Evolutionary conservation across 2,113 vertebrate genomes (phyloP).

Genomic region (Tringa solitaria): DNA sequence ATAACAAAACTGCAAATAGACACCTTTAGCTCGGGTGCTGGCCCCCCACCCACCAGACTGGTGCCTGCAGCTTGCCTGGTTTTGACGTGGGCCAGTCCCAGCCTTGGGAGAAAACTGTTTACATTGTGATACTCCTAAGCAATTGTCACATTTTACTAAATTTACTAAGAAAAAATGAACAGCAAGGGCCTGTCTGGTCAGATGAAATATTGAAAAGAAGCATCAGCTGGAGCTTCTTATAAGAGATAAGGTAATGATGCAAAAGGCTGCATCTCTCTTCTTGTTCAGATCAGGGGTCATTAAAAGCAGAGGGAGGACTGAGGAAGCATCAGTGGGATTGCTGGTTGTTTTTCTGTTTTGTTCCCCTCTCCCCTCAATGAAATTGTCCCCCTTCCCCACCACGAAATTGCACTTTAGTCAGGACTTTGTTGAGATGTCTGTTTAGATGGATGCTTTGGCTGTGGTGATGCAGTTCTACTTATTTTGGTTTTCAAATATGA

Average conservation of each 20-base stretch:
- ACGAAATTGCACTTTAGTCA: not conserved
- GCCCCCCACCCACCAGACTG: fast-evolving
- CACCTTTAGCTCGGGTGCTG: not conserved
- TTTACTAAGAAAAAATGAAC: not conserved
- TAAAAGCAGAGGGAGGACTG: not conserved
- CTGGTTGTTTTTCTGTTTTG: not conserved
- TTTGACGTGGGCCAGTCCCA: not conserved
- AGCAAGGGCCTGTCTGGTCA: not conserved
- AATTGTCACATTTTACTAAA: not conserved
- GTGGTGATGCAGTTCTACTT: not conserved
- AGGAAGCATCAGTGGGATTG: fast-evolving
- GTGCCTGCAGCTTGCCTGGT: not conserved
- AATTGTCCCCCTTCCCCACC: not conserved
- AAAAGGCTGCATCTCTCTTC: not conserved
- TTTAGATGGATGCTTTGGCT: not conserved
- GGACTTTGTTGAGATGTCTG: not conserved
- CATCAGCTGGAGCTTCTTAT: not conserved
- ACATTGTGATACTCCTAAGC: not conserved
- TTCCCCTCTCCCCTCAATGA: not conserved
- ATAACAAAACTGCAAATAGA: not conserved
- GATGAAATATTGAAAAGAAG: not conserved
- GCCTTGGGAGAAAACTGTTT: not conserved
- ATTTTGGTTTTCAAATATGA: not conserved
- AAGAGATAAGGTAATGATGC: not conserved
- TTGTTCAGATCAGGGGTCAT: not conserved